phyloP scores from a whole-genome alignment of 2,888 invertebrate genomes.

The Abrostola tripartita region DNA sequence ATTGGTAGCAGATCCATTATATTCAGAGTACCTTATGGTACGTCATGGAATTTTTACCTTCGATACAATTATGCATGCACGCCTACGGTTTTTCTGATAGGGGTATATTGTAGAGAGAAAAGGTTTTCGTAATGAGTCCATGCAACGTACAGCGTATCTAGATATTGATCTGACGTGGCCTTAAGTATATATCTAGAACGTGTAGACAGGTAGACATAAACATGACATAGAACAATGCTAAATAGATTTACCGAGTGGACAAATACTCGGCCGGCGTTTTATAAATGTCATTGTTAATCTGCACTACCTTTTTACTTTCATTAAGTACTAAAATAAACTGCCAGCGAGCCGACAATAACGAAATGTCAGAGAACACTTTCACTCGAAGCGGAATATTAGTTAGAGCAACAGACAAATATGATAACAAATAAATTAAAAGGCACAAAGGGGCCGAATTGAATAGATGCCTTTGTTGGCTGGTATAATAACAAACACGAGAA shows the following conservation, averaged over 20 bases:
- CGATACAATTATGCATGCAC: conserved; percentile 31
- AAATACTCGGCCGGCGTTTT: conserved; percentile 33
- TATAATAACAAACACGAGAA: conserved; percentile 64
- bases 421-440: conserved; percentile 62
- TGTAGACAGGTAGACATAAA: neutral
- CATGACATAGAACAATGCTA: conserved; percentile 9
- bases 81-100: conserved; percentile 1
- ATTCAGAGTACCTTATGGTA: conserved; percentile 58
- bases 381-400: conserved; percentile 56
- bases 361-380: conserved; percentile 71
- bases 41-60: conserved; percentile 54
- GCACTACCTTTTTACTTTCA: conserved; percentile 63
- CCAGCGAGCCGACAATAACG: conserved; percentile 58
- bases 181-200: conserved; percentile 1
- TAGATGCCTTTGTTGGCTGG: conserved; percentile 58
- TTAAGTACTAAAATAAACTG: conserved; percentile 64
- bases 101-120: conserved; percentile 1
- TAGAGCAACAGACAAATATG: conserved; percentile 41
- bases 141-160: neutral
- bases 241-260: conserved; percentile 28
- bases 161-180: conserved; percentile 20
- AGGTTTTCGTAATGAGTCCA: conserved; percentile 2
- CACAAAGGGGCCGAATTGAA: conserved; percentile 55
- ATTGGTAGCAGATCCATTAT: conserved; percentile 67
- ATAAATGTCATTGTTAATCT: conserved; percentile 58